phyloP scores from a whole-genome alignment of 2,888 invertebrate genomes.

The Pediacus dermestoides region DNA sequence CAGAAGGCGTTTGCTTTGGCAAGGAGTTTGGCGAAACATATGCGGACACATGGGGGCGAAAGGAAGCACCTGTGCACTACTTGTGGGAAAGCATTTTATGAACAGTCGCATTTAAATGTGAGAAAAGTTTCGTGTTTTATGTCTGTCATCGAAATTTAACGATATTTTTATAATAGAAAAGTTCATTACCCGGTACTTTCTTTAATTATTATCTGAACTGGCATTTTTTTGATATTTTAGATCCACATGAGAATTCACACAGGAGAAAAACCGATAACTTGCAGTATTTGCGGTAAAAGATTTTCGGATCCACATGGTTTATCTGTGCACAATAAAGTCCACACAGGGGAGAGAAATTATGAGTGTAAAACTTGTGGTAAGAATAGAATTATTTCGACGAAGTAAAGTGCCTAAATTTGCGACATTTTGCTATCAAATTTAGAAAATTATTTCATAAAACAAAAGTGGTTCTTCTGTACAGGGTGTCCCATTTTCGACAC shows the following conservation, averaged over 20 bases:
- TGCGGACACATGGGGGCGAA: constrained; percentile 41
- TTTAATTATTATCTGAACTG: constrained; percentile 4
- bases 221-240: constrained; percentile 34
- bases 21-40: constrained; percentile 40
- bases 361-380: constrained; percentile 43
- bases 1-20: constrained; percentile 37
- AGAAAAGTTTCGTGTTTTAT: constrained; percentile 19
- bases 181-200: constrained; percentile 7
- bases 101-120: constrained; percentile 41
- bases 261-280: constrained; percentile 42
- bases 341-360: constrained; percentile 44
- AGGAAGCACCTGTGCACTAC: constrained; percentile 41
- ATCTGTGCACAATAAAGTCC: constrained; percentile 42
- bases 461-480: too few species aligned
- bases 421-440: too few species aligned
- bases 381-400: too few species aligned
- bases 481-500: too few species aligned
- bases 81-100: constrained; percentile 43
- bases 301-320: constrained; percentile 42
- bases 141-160: background rate
- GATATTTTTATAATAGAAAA: constrained; percentile 2
- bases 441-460: too few species aligned
- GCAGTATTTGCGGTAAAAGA: constrained; percentile 43
- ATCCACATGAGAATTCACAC: constrained; percentile 43
- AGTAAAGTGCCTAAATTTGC: too few species aligned